Base-by-base conservation (phyloP, 35 echinoderm and acorn worm genomes). In the Ophiothrix spiculata region DNA sequence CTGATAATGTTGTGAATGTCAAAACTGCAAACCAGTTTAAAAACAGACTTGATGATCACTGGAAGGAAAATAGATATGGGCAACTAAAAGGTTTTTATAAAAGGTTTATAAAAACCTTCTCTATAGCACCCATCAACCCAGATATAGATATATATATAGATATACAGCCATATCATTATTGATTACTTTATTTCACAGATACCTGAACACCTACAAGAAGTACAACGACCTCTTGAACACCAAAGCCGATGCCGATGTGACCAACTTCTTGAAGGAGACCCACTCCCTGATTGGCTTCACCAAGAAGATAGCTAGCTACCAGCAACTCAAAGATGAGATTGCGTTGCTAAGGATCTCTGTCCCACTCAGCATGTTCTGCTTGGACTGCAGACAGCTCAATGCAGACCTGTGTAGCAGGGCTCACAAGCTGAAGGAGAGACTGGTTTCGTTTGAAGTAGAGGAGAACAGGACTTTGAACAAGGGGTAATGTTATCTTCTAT, bases 301-400 rank as follows among this genome's bases (percentile, higher is more conserved):
- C 11, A 94, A 87, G 74, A 99, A 99, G 92, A 94, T 99, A 33
- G 78, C 77, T 21, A 93, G 96, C 42, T 99, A 99, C 82, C 86
- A 94, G 40, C 79, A 90, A 36, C 89, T 99, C 25, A 99, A 99
- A 46, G 96, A 99, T 38, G 96, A 99, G 89, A 99, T 99, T 33
- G 87, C 96, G 1, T 88, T 86, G 8, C 64, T 99, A 3, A 63
- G 92, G 32, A 94, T 99, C 77, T 94, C 96, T 0, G 96, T 99
- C 31, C 96, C 96, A 35, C 96, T 99, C 73, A 94, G 96, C 45
- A 99, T 99, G 96, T 99, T 99, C 78, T 99, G 96, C 41, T 82
- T 99, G 33, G 96, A 99, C 84, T 99, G 96, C 75, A 86, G 81
- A 60, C 45, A 84, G 41, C 82, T 99, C 21, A 99, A 99, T 39